Percentiles rank a stretch among this genome's conserved stretches.
Evolutionary conservation across 64 coral and sea anemone genomes (phyloP).

Genomic region (Trachythela sp.): DNA sequence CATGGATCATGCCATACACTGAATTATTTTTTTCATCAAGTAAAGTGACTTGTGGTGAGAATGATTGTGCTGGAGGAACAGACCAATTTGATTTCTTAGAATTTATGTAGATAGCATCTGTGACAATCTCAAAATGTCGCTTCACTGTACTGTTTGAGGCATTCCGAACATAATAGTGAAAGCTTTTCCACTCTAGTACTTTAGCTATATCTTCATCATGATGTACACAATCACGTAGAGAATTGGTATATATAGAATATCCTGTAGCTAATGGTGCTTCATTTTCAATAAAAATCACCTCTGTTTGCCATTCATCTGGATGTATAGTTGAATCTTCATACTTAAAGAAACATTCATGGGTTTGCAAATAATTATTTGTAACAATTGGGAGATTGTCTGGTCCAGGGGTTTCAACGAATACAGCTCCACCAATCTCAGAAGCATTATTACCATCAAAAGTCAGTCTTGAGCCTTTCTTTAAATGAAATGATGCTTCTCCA

Average conservation of each 20-base stretch:
- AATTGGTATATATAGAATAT: slow-evolving; percentile 58
- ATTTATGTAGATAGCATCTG: slow-evolving; percentile 56
- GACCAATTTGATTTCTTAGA: slow-evolving; percentile 38
- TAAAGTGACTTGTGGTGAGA: slow-evolving; percentile 24
- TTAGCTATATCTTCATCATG: background rate
- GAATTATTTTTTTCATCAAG: slow-evolving; percentile 35
- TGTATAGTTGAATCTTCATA: slow-evolving; percentile 19
- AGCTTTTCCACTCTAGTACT: slow-evolving; percentile 53
- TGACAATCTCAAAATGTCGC: slow-evolving; percentile 37
- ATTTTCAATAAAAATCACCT: slow-evolving; percentile 51
- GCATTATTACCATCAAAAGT: slow-evolving; percentile 60
- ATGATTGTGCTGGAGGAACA: slow-evolving; percentile 52
- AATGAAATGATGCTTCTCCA: slow-evolving; percentile 67
- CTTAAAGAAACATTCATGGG: slow-evolving; percentile 54
- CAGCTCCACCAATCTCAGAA: slow-evolving; percentile 60
- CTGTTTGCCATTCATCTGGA: slow-evolving; percentile 50
- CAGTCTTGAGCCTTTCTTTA: slow-evolving; percentile 54
- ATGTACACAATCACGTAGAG: slow-evolving; percentile 40
- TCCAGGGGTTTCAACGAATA: slow-evolving; percentile 75
- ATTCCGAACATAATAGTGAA: slow-evolving; percentile 22
- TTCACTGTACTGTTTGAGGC: background rate
- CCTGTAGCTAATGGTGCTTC: slow-evolving; percentile 29
- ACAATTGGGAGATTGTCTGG: slow-evolving; percentile 35
- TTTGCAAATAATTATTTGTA: background rate
- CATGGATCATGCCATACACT: slow-evolving; percentile 32